These are phyloP conservation scores for Heliornis fulica DNA, from an alignment of 2,113 vertebrate genomes.

Conservation along the genomic window DNA sequence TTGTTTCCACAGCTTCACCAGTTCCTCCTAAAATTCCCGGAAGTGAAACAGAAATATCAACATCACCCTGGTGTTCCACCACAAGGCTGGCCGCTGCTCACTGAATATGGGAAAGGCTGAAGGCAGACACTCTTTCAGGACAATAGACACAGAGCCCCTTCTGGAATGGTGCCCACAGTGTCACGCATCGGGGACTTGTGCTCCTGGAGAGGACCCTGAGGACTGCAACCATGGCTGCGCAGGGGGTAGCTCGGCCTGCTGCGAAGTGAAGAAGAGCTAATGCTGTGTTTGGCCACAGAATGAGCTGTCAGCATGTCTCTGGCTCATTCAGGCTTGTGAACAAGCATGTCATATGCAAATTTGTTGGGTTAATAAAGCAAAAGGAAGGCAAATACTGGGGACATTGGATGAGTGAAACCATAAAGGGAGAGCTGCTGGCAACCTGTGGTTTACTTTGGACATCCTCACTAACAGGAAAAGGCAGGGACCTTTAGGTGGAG, in stretches of 20 bases:
- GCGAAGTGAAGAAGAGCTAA: not conserved
- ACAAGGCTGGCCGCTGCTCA: rapidly evolving
- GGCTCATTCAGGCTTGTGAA: not conserved
- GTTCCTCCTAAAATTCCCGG: not conserved
- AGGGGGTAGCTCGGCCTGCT: not conserved
- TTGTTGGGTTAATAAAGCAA: not conserved
- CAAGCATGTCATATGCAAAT: rapidly evolving
- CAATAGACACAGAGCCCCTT: not conserved
- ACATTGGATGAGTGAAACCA: not conserved
- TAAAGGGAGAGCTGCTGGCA: not conserved
- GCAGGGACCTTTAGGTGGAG: not conserved
- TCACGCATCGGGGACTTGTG: rapidly evolving
- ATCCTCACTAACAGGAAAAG: not conserved
- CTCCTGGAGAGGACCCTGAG: not conserved
- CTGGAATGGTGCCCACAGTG: not conserved
- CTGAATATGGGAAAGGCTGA: not conserved
- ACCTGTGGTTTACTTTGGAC: not conserved
- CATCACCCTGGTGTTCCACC: not conserved
- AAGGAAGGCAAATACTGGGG: not conserved
- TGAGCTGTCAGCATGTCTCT: rapidly evolving
- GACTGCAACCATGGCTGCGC: rapidly evolving
- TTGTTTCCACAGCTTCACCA: not conserved
- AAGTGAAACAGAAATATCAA: not conserved
- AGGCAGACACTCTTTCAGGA: not conserved
- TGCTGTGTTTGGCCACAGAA: not conserved